A percentile compares a stretch with the other conserved stretches of the same genome.
Conservation (phyloP, 2,113 vertebrate species). For the Odobenus rosmarus region DNA sequence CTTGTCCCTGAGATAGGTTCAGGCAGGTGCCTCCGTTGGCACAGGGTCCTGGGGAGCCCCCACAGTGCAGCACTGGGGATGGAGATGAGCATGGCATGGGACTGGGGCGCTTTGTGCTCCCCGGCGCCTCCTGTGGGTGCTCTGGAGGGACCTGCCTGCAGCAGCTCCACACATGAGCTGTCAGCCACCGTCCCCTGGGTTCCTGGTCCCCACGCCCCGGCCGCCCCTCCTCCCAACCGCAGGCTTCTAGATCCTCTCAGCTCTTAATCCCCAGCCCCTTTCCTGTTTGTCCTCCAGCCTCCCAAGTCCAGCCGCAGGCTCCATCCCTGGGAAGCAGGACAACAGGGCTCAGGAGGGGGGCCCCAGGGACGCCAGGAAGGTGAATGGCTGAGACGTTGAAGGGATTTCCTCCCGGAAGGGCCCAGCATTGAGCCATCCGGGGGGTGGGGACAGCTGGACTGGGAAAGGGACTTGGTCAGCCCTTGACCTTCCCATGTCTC, state of each 20-base stretch:
- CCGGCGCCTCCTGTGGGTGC: not conserved
- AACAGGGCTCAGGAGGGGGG: slow-evolving; percentile 53
- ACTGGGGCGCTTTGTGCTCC: accelerated
- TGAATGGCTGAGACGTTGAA: slow-evolving; percentile 61
- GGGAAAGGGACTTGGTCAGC: slow-evolving; percentile 7
- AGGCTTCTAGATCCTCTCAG: not conserved
- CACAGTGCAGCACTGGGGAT: slow-evolving; percentile 71
- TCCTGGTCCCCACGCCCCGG: not conserved
- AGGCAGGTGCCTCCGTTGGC: slow-evolving; percentile 80
- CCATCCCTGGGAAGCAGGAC: slow-evolving; percentile 70
- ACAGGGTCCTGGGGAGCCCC: slow-evolving; percentile 61
- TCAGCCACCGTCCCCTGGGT: not conserved
- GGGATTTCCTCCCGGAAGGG: slow-evolving; percentile 81
- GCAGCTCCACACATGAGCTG: not conserved
- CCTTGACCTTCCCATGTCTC: not conserved
- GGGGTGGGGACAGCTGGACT: slow-evolving; percentile 35
- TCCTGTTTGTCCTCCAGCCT: slow-evolving; percentile 74
- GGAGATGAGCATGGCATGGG: not conserved
- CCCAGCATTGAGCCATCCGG: slow-evolving; percentile 38
- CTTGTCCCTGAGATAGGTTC: slow-evolving; percentile 27
- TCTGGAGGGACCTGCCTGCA: not conserved
- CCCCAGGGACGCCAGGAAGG: slow-evolving; percentile 49
- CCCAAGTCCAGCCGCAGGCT: slow-evolving; percentile 10
- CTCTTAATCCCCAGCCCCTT: not conserved
- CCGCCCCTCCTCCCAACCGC: not conserved